These are phyloP conservation scores for Orthonychiurus folsomi DNA, from an alignment of 2,888 invertebrate species.

Conservation along the genomic window DNA sequence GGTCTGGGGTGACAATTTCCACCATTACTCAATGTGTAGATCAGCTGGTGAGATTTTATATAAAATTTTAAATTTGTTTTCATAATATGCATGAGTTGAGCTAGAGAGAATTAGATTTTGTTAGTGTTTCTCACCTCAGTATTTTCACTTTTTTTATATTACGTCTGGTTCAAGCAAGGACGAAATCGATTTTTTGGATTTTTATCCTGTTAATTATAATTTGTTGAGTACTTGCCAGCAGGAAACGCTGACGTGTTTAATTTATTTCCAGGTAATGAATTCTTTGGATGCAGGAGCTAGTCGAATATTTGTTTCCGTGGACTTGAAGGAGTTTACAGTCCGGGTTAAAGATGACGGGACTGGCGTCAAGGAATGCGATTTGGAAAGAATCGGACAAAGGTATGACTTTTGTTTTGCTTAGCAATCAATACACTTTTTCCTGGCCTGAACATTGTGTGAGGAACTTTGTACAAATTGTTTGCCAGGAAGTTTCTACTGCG, in stretches of 20 bases:
- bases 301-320: constrained; percentile 59
- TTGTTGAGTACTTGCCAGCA: too few relatives aligned
- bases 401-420: constrained; percentile 33
- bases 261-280: constrained; percentile 54
- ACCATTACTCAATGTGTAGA: constrained; percentile 53
- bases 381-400: constrained; percentile 53
- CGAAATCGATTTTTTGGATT: too few relatives aligned
- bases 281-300: constrained; percentile 61
- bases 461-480: too few relatives aligned
- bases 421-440: too few relatives aligned
- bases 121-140: too few relatives aligned
- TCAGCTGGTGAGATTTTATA: constrained; percentile 51
- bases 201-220: too few relatives aligned
- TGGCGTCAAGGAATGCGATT: constrained; percentile 54
- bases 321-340: constrained; percentile 53
- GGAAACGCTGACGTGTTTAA: background rate
- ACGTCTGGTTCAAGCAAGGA: too few relatives aligned
- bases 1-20: constrained; percentile 53
- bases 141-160: background rate
- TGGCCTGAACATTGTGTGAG: constrained; percentile 4
- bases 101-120: too few relatives aligned
- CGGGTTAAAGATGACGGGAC: constrained; percentile 70
- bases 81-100: background rate
- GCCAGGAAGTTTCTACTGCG: constrained; percentile 2
- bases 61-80: background rate